These are phyloP conservation scores for Polypterus senegalus DNA, from an alignment of 2,113 vertebrate genomes.

Conservation along the genomic window DNA sequence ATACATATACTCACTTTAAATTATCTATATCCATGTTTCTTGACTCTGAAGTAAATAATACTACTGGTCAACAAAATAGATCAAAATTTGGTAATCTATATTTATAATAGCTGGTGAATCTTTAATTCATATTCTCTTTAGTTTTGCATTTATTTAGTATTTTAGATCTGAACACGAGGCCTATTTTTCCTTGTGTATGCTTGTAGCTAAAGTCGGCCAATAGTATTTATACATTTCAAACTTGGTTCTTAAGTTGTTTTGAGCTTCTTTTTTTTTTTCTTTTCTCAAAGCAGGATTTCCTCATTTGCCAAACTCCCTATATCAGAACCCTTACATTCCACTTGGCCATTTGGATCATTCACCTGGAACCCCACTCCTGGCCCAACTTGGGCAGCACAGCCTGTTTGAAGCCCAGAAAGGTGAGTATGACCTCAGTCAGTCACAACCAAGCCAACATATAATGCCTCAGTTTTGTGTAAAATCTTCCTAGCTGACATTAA, in stretches of 20 bases:
- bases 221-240: too few relatives aligned
- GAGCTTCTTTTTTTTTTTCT: slow-evolving; percentile 25
- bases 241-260: neutral
- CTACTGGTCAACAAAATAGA: too few relatives aligned
- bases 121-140: too few relatives aligned
- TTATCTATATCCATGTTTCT: too few relatives aligned
- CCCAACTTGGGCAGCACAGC: slow-evolving; percentile 74
- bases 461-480: neutral
- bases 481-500: neutral
- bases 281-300: slow-evolving; percentile 61
- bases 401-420: slow-evolving; percentile 90
- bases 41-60: too few relatives aligned
- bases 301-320: slow-evolving; percentile 71
- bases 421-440: slow-evolving; percentile 34
- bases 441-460: neutral
- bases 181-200: too few relatives aligned
- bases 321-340: slow-evolving; percentile 77
- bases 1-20: too few relatives aligned
- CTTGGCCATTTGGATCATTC: slow-evolving; percentile 79
- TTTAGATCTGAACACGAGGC: too few relatives aligned
- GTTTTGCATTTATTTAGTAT: too few relatives aligned
- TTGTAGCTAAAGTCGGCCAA: too few relatives aligned
- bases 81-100: too few relatives aligned
- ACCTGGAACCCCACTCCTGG: slow-evolving; percentile 52
- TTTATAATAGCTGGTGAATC: too few relatives aligned